A percentile compares a stretch with the other conserved stretches of the same genome.
Conservation (phyloP, 2,113 vertebrate species). For the Microtus richardsoni region DNA sequence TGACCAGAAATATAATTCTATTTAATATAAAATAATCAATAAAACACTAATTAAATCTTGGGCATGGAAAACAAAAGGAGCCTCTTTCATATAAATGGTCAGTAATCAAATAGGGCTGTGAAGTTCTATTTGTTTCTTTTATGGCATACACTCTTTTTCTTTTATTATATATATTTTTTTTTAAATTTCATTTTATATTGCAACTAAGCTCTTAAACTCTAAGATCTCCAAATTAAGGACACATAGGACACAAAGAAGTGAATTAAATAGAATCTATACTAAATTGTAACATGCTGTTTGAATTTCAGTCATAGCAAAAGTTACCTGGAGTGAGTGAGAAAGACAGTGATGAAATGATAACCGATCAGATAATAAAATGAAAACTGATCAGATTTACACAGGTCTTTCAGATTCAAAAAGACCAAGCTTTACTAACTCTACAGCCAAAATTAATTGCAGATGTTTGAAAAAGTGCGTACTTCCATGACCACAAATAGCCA, state of each 20-base stretch:
- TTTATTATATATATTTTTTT: too few relatives aligned
- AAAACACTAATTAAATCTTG: conserved; percentile 22
- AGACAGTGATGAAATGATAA: neutral
- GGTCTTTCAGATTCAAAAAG: neutral
- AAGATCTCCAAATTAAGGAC: neutral
- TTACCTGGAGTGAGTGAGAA: neutral
- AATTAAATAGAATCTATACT: neutral
- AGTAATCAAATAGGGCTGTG: neutral
- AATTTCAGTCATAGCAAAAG: neutral
- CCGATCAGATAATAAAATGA: neutral
- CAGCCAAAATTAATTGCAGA: neutral
- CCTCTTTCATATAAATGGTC: neutral
- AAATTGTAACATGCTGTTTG: neutral
- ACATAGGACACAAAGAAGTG: neutral
- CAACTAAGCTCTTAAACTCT: neutral
- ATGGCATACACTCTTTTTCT: too few relatives aligned
- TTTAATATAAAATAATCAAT: neutral
- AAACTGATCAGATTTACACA: neutral
- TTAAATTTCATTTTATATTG: too few relatives aligned
- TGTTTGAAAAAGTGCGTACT: neutral
- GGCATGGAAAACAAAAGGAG: neutral
- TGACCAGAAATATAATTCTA: neutral
- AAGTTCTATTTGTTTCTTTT: conserved; percentile 2
- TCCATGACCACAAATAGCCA: neutral
- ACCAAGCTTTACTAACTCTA: neutral